A percentile compares a stretch with the other conserved stretches of the same genome.
Evolutionary conservation across 23 tunicate genomes (phyloP).

Genomic region (Styela plicata): DNA sequence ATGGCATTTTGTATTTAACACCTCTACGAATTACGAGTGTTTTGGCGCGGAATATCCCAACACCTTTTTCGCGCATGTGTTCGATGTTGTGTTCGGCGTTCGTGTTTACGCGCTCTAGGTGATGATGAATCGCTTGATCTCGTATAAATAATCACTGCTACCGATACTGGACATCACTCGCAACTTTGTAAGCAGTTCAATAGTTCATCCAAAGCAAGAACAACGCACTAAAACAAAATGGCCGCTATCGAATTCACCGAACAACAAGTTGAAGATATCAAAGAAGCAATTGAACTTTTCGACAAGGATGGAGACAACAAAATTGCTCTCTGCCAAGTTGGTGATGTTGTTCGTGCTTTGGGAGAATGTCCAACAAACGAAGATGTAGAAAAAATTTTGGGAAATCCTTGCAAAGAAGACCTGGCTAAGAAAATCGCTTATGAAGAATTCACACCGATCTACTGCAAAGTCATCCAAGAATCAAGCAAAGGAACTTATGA

Average conservation of each 20-base stretch:
- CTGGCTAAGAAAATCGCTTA: slow-evolving; percentile 31
- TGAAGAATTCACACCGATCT: slow-evolving; percentile 64
- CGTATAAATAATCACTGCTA: not conserved
- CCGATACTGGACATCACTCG: not conserved
- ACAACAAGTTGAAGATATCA: slow-evolving; percentile 38
- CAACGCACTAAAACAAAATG: not conserved
- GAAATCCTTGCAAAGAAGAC: slow-evolving; percentile 16
- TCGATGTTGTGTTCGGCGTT: not conserved
- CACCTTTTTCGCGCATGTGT: not conserved
- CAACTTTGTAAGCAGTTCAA: not conserved
- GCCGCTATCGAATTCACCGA: not conserved
- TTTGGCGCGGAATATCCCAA: not conserved
- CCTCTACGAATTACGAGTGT: not conserved
- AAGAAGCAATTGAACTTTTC: slow-evolving; percentile 84
- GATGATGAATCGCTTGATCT: not conserved
- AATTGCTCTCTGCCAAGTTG: slow-evolving; percentile 2
- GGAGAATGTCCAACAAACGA: slow-evolving; percentile 28
- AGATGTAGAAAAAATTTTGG: slow-evolving; percentile 6
- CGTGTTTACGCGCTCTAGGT: too few species aligned
- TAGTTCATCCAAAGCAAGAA: not conserved
- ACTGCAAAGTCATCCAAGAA: slow-evolving; percentile 35
- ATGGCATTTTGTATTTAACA: not conserved
- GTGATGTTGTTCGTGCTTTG: slow-evolving; percentile 17
- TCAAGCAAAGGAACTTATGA: slow-evolving; percentile 77
- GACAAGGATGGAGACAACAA: slow-evolving; percentile 21